Evolutionary conservation across 1,140 invertebrate genomes (phyloP).

Genomic region (Cylas formicarius): DNA sequence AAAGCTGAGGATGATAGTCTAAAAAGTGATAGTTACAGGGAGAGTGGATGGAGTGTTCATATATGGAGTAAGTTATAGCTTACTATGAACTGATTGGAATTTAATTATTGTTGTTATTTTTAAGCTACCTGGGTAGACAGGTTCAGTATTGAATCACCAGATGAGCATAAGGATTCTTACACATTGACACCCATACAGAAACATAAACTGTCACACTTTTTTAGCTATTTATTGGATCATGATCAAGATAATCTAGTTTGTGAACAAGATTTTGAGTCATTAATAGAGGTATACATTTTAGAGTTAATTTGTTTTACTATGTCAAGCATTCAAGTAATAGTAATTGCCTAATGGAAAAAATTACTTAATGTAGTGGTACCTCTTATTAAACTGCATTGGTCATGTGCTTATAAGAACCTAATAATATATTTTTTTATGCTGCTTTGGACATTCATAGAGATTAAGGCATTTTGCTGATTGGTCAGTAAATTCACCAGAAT

Average conservation of each 20-base stretch:
- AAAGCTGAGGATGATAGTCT: slow-evolving; percentile 34
- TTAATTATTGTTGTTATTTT: slow-evolving; percentile 19
- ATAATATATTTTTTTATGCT: slow-evolving; percentile 28
- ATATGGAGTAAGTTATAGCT: slow-evolving; percentile 56
- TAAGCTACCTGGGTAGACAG: slow-evolving; percentile 62
- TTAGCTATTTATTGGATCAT: slow-evolving; percentile 59
- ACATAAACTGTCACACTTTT: slow-evolving; percentile 63
- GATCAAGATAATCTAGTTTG: slow-evolving; percentile 62
- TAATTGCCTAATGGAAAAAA: too few species aligned
- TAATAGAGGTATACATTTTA: slow-evolving; percentile 54
- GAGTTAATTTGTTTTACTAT: slow-evolving; percentile 1
- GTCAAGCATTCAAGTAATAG: background rate
- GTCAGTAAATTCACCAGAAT: slow-evolving; percentile 61
- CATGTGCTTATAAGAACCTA: background rate
- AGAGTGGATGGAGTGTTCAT: slow-evolving; percentile 58
- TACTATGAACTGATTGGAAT: background rate
- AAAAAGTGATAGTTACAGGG: slow-evolving; percentile 36
- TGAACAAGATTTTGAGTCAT: slow-evolving; percentile 59
- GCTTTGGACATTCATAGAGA: slow-evolving; percentile 45
- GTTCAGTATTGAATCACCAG: slow-evolving; percentile 53
- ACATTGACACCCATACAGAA: slow-evolving; percentile 54
- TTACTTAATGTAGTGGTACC: too few species aligned
- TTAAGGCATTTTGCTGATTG: slow-evolving; percentile 65
- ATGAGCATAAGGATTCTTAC: slow-evolving; percentile 44
- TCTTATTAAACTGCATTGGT: background rate